Evolutionary conservation across 2,888 invertebrate genomes (phyloP), one percentile per base, ranked within the genome.

Genomic region (Sminthurides aquaticus): DNA sequence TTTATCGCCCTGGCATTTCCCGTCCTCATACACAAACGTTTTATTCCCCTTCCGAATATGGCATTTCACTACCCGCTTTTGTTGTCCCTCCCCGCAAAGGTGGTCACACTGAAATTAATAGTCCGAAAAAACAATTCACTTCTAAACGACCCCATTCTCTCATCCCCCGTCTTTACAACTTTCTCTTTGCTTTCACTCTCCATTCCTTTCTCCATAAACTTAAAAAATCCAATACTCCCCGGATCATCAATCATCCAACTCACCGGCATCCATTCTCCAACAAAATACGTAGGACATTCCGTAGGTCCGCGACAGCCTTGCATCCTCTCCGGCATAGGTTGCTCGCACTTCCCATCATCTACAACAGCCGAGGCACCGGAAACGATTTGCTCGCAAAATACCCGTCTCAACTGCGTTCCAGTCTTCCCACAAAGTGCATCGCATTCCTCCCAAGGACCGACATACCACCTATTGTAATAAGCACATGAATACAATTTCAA

Each of bases 211-310:
- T 8, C n/a, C 11, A 60, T 24, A 25, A 60, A 49, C 48, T 26
- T 22, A 60, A 25, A 34, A 34, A 11, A 34, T 5, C n/a, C n/a
- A n/a, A n/a, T n/a, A n/a, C 20, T 57, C 34, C 52, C 55, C 57
- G 25, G 25, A 20, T 18, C 24, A 20, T 34, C 11, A 34, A 29
- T 55, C 11, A 22, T 49, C 15, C n/a, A 27, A 78, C 85, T 82
- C 80, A 92, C 92, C 73, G 91, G 89, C 77, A 87, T 88, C 97
- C 97, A 98, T 3, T 89, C 89, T 62, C 89, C 92, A 27, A 86
- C 81, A 76, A 90, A 89, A 89, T 93, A 97, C 60, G 84, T 83
- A 0, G 96, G 92, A 77, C 95, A 95, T 27, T 85, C 84, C 28
- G 86, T 82, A 66, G 87, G 86, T 62, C 84, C 83, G 78, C 90